Percentiles rank a stretch among this genome's conserved stretches.
Conservation (phyloP, 2,113 vertebrate genomes). For the Eptatretus burgeri region DNA sequence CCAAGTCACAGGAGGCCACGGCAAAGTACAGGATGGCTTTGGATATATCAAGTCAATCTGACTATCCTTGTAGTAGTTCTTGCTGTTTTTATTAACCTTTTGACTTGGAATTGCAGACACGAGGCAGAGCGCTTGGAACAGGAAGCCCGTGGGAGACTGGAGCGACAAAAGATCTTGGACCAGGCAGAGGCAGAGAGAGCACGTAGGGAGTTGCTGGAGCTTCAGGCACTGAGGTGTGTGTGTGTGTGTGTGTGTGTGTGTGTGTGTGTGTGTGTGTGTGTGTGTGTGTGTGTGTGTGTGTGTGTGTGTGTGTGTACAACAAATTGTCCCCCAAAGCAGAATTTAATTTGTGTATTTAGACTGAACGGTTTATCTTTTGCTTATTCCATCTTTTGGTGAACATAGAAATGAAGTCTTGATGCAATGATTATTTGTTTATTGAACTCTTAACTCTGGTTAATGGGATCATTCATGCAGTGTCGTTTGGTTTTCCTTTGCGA, state of each 20-base stretch:
- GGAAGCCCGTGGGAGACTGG: conserved; percentile 41
- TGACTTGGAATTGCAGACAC: conserved; percentile 18
- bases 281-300: background rate
- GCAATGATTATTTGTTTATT: too few species aligned
- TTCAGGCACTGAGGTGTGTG: conserved; percentile 44
- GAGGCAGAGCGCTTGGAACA: conserved; percentile 56
- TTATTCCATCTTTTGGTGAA: too few species aligned
- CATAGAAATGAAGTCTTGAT: too few species aligned
- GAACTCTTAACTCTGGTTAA: too few species aligned
- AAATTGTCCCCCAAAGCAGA: too few species aligned
- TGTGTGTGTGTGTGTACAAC: too few species aligned
- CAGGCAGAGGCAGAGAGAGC: conserved; percentile 39
- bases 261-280: background rate
- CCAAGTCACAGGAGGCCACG: conserved; percentile 58
- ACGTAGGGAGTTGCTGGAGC: conserved; percentile 39
- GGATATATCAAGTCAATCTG: too few species aligned
- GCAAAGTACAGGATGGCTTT: conserved; percentile 22
- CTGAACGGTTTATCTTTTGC: too few species aligned
- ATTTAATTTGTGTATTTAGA: too few species aligned
- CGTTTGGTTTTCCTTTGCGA: background rate
- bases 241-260: background rate
- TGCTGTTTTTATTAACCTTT: too few species aligned
- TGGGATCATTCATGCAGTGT: too few species aligned
- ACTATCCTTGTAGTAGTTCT: too few species aligned
- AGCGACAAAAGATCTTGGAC: conserved; percentile 46